A percentile compares a stretch with the other conserved stretches of the same genome.
phyloP scores from a whole-genome alignment of 2,888 invertebrate genomes.

The Agrochola circellaris region DNA sequence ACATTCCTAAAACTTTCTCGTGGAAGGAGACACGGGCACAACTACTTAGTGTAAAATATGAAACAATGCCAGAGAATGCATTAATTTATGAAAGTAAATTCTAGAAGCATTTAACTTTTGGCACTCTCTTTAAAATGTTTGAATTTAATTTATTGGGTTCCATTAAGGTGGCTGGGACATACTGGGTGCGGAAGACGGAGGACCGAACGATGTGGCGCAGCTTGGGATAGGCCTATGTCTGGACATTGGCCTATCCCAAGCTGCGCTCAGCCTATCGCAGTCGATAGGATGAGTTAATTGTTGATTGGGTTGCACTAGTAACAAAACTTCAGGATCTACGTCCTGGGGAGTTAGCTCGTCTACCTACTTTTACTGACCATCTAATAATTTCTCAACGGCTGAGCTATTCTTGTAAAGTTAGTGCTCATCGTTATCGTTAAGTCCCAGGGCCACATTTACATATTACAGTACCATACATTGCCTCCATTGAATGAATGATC shows the following conservation, averaged over 20 bases:
- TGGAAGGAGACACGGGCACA: not conserved
- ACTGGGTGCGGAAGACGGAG: not conserved
- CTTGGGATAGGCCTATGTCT: not conserved
- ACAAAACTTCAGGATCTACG: slow-evolving; percentile 2
- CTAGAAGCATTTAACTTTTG: slow-evolving; percentile 39
- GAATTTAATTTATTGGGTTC: slow-evolving; percentile 5
- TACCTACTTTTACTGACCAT: not conserved
- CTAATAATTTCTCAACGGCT: not conserved
- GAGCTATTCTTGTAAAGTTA: not conserved
- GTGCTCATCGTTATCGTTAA: not conserved
- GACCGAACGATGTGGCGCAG: not conserved
- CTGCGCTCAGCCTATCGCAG: too few species aligned
- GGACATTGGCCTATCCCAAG: too few species aligned
- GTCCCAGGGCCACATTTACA: not conserved
- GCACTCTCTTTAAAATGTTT: slow-evolving; percentile 37
- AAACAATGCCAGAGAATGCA: slow-evolving; percentile 52
- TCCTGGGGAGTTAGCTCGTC: not conserved
- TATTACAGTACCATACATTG: not conserved
- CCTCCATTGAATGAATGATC: not conserved
- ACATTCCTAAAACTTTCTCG: not conserved
- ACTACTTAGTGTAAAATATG: slow-evolving; percentile 27
- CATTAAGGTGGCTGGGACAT: not conserved
- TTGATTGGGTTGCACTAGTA: not conserved
- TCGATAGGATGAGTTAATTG: not conserved
- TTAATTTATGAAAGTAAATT: slow-evolving; percentile 50